Conservation (phyloP, 2,113 vertebrate species). For the Amphiprion percula region DNA sequence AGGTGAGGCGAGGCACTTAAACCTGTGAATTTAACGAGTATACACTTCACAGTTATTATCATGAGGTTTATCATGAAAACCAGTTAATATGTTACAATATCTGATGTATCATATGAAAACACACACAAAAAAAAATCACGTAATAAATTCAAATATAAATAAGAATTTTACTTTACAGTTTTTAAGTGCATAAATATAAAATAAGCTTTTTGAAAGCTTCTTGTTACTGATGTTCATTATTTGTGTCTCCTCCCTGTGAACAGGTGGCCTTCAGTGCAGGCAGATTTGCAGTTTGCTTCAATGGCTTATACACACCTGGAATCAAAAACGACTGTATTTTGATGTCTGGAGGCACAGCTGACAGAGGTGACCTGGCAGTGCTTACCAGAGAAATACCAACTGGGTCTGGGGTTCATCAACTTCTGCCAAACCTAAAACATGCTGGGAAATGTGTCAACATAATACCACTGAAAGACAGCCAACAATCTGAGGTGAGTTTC, state of each 20-base stretch:
- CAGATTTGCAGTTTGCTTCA: conserved; percentile 62
- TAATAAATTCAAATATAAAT: no score
- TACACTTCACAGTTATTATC: no score
- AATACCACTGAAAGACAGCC: conserved; percentile 56
- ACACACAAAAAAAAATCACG: no score
- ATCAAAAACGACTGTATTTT: conserved; percentile 61
- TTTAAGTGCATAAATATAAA: no score
- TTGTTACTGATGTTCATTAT: no score
- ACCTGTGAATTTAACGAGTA: no score
- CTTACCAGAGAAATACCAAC: conserved; percentile 43
- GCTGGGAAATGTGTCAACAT: conserved; percentile 63
- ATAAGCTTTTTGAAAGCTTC: no score
- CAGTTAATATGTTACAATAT: no score
- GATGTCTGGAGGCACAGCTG: conserved; percentile 61
- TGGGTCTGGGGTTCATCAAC: conserved; percentile 62
- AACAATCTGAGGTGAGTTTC: conserved; percentile 38
- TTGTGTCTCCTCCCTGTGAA: background rate
- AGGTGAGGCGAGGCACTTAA: no score
- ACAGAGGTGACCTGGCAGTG: conserved; percentile 42
- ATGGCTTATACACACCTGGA: conserved; percentile 21
- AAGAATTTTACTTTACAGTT: no score
- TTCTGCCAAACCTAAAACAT: conserved; percentile 47
- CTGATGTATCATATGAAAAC: no score
- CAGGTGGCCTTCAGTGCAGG: conserved; percentile 51
- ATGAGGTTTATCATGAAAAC: no score